phyloP scores from a whole-genome alignment of 1,140 invertebrate species.

The Drosophila arizonae region DNA sequence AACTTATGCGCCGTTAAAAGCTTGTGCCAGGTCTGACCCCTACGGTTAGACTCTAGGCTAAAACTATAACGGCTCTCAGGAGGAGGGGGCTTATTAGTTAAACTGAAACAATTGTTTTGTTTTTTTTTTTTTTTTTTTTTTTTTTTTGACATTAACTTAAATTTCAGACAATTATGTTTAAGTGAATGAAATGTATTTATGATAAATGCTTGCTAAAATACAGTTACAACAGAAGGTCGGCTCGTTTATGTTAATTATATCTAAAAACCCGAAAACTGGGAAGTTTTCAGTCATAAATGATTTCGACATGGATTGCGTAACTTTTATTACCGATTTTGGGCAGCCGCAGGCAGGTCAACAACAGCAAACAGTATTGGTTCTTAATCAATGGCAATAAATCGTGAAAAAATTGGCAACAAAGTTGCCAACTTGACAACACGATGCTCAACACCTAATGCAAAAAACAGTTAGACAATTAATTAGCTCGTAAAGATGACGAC shows the following conservation, averaged over 20 bases:
- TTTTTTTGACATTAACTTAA: slow-evolving; percentile 57
- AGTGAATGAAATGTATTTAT: slow-evolving; percentile 40
- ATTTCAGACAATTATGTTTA: slow-evolving; percentile 56
- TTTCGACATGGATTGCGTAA: slow-evolving; percentile 20
- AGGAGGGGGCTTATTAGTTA: slow-evolving; percentile 21
- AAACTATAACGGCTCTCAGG: slow-evolving; percentile 24
- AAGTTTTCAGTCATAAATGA: background rate
- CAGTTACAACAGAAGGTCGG: slow-evolving; percentile 54
- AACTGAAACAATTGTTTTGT: slow-evolving; percentile 14
- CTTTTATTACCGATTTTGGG: slow-evolving; percentile 20
- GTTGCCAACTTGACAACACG: slow-evolving; percentile 60
- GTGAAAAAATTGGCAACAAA: slow-evolving; percentile 1
- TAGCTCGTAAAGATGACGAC: slow-evolving; percentile 49
- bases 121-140: background rate
- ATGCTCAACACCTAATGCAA: slow-evolving; percentile 59
- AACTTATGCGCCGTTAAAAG: slow-evolving; percentile 31
- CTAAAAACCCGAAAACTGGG: background rate
- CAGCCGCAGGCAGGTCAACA: background rate
- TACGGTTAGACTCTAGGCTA: background rate
- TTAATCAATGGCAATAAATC: slow-evolving; percentile 20
- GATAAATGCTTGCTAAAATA: slow-evolving; percentile 40
- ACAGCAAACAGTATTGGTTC: slow-evolving; percentile 19
- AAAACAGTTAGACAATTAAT: slow-evolving; percentile 65
- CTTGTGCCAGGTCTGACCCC: slow-evolving; percentile 17
- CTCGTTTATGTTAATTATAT: slow-evolving; percentile 51